Evolutionary conservation across 2,113 vertebrate species (phyloP), one percentile per base, ranked within the genome.

Genomic region (Tetrao urogallus): DNA sequence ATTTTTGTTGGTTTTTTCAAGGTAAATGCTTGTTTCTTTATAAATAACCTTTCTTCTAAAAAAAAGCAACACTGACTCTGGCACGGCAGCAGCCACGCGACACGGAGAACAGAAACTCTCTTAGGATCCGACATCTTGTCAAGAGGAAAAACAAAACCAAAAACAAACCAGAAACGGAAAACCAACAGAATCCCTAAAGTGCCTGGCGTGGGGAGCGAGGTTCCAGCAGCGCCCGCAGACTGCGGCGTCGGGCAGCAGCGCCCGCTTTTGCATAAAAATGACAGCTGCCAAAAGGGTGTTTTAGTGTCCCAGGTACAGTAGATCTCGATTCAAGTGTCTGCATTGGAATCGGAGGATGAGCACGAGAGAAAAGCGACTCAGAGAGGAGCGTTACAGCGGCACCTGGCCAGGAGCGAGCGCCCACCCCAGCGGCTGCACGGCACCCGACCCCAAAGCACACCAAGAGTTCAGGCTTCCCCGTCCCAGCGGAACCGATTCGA

Each of bases 271-370:
- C 97, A 97, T 96, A 97, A 89, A 91, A 94, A 80, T 92, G 82
- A 74, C 86, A 97, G 94, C 88, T 94, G 94, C 92, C 93, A 94
- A 91, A 78, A 85, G 95, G 93, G 24, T 81, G 61, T 95, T 81
- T 64, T 70, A 72, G 93, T 83, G 96, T 86, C 96, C 97, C 96
- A 93, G 96, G 95, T 97, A 98, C 98, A 98, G 97, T 95, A 98
- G 98, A 96, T 96, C 90, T 95, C 73, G 95, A 93, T 97, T 98
- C 98, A 98, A 98, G 97, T 98, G 97, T 97, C 91, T 86, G 97
- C 83, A 82, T 94, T 79, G 96, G 96, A 94, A 93, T 81, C 24
- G n/a, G n/a, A 94, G 96, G 95, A 88, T 30, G 80, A 91, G 94
- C 52, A 45, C 3, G 50, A 88, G 81, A 11, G n/a, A 30, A 40